Percentiles rank a stretch among this genome's conserved stretches.
Conservation (phyloP, 2,797 vertebrate genomes). For the Scyliorhinus canicula region DNA sequence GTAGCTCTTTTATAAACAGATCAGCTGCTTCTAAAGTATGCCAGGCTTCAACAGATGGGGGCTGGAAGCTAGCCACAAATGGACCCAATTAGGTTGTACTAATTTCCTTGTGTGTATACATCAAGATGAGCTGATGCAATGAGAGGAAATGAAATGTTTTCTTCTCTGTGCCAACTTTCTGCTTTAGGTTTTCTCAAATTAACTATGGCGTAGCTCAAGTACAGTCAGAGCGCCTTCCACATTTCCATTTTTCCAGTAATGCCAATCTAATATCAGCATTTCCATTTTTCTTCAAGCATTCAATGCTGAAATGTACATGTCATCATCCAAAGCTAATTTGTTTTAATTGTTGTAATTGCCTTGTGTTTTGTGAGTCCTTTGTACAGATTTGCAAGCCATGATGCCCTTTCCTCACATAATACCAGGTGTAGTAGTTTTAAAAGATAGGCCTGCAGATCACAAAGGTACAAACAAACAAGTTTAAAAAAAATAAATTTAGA, state of each 20-base stretch:
- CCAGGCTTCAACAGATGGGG: neutral
- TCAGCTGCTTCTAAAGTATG: neutral
- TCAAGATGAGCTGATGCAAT: constrained; percentile 6
- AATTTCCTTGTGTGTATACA: constrained; percentile 4
- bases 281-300: neutral
- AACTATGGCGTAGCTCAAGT: neutral
- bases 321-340: neutral
- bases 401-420: neutral
- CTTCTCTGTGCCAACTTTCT: constrained; percentile 3
- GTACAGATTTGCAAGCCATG: neutral
- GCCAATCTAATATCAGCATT: neutral
- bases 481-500: too few species aligned
- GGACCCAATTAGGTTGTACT: constrained; percentile 21
- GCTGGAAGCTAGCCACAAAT: constrained; percentile 11
- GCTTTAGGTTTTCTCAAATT: constrained; percentile 8
- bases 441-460: too few species aligned
- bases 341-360: neutral
- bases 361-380: neutral
- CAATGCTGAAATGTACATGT: neutral
- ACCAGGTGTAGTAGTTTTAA: too few species aligned
- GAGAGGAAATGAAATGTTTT: constrained; percentile 29
- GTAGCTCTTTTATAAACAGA: neutral
- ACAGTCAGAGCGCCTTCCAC: neutral
- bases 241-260: neutral
- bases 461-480: too few species aligned